Percentiles rank a stretch among this genome's conserved stretches.
Conservation (phyloP, 2,113 vertebrate genomes). For the Percopsis transmontana region DNA sequence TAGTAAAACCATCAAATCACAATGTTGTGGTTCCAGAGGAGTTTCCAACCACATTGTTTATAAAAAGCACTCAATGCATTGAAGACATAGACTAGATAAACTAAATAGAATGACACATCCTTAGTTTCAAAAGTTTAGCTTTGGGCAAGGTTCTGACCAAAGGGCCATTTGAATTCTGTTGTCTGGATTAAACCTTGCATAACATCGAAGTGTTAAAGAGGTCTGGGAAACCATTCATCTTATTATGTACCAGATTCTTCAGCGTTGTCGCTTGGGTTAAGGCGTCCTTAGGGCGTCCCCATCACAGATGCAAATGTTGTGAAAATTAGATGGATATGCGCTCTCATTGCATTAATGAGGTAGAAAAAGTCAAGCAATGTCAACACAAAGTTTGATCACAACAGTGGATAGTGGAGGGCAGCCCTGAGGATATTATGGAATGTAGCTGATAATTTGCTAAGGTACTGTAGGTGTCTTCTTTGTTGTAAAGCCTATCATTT, state of each 20-base stretch:
- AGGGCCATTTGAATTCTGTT: conserved; percentile 18
- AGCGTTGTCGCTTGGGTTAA: conserved; percentile 1
- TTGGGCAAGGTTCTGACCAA: conserved; percentile 13
- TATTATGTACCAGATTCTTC: conserved; percentile 21
- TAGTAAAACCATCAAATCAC: not conserved
- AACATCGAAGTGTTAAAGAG: conserved; percentile 12
- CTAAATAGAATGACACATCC: not conserved
- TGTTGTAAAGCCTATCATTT: not conserved
- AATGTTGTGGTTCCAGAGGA: not conserved
- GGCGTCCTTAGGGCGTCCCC: conserved; percentile 31
- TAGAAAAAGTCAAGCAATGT: conserved; percentile 43
- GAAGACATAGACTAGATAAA: no score
- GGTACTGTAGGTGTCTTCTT: not conserved
- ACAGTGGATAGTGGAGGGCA: not conserved
- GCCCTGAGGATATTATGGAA: not conserved
- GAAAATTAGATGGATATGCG: conserved; percentile 44
- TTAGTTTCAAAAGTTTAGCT: no score
- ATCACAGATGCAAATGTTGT: conserved; percentile 50
- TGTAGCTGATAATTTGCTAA: not conserved
- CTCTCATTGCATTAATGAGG: conserved; percentile 56
- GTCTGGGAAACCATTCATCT: conserved; percentile 13
- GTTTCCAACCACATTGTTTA: not conserved
- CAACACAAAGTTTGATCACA: conserved; percentile 12
- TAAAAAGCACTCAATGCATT: conserved; percentile 7
- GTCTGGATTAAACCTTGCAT: not conserved